A percentile compares a stretch with the other conserved stretches of the same genome.
Evolutionary conservation across 2,888 invertebrate species (phyloP).

Genomic region (Aelia acuminata): DNA sequence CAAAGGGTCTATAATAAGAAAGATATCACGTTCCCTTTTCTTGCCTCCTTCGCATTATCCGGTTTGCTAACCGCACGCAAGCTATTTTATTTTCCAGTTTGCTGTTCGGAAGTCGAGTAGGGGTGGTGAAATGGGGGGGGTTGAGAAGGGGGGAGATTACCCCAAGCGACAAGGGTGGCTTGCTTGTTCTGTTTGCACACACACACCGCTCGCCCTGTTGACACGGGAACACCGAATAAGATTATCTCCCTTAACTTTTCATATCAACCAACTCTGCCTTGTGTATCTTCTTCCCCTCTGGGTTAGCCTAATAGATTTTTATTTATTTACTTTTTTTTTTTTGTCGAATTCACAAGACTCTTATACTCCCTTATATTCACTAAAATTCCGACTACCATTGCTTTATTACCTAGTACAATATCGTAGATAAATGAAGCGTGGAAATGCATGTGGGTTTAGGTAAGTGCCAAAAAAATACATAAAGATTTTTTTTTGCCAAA

Average conservation of each 20-base stretch:
- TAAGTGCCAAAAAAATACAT: no score
- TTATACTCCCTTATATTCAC: no score
- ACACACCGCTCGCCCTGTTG: background rate
- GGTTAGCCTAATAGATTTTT: background rate
- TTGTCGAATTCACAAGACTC: background rate
- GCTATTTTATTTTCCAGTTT: background rate
- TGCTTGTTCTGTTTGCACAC: background rate
- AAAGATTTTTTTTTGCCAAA: no score
- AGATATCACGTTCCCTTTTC: background rate
- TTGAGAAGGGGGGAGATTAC: background rate
- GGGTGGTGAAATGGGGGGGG: background rate
- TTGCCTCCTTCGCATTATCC: background rate
- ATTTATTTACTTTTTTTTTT: background rate
- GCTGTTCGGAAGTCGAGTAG: background rate
- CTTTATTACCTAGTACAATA: no score
- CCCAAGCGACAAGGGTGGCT: background rate
- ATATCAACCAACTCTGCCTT: constrained; percentile 5
- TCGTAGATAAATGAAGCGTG: no score
- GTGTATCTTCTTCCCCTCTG: background rate
- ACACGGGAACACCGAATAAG: background rate
- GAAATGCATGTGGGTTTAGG: no score
- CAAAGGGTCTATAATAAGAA: background rate
- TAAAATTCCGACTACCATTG: no score
- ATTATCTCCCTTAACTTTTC: constrained; percentile 20
- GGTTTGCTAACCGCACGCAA: background rate